A percentile compares a stretch with the other conserved stretches of the same genome.
Evolutionary conservation across 1,140 invertebrate genomes (phyloP).

Genomic region (Dendroctonus ponderosae): DNA sequence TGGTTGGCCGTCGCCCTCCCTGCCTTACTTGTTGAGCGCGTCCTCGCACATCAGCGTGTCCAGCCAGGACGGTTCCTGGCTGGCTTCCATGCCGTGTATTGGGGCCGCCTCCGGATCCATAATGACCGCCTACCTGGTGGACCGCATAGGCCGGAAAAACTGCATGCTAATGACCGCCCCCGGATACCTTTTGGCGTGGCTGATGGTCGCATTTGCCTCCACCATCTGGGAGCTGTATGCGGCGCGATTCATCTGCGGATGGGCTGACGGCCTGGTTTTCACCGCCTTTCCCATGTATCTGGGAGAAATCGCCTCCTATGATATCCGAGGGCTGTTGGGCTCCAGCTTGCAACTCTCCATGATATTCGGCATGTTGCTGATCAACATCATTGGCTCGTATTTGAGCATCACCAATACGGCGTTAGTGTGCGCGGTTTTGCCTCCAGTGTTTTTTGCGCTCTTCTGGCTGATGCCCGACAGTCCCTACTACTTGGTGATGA

Average conservation of each 20-base stretch:
- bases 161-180: slow-evolving; percentile 62
- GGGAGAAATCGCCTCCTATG: slow-evolving; percentile 65
- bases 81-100: slow-evolving; percentile 52
- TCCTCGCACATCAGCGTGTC: slow-evolving; percentile 53
- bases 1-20: slow-evolving; percentile 46
- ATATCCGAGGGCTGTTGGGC: slow-evolving; percentile 60
- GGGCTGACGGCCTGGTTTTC: slow-evolving; percentile 66
- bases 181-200: slow-evolving; percentile 65
- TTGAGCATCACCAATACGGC: slow-evolving; percentile 59
- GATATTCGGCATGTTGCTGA: slow-evolving; percentile 64
- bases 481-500: slow-evolving; percentile 67
- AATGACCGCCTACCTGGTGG: slow-evolving; percentile 45
- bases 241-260: slow-evolving; percentile 56
- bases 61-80: slow-evolving; percentile 62
- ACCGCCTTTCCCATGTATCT: slow-evolving; percentile 65
- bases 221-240: slow-evolving; percentile 57
- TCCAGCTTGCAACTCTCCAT: slow-evolving; percentile 36
- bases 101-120: slow-evolving; percentile 56
- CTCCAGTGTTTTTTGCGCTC: slow-evolving; percentile 61
- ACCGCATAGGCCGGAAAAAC: slow-evolving; percentile 65
- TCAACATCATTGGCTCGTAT: slow-evolving; percentile 65
- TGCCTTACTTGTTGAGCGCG: slow-evolving; percentile 38
- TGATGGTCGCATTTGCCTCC: slow-evolving; percentile 59
- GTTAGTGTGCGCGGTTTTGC: slow-evolving; percentile 57
- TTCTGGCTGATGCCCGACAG: slow-evolving; percentile 76